These are phyloP conservation scores for Lithophane semibrunnea DNA, from an alignment of 2,888 invertebrate species.

Conservation along the genomic window DNA sequence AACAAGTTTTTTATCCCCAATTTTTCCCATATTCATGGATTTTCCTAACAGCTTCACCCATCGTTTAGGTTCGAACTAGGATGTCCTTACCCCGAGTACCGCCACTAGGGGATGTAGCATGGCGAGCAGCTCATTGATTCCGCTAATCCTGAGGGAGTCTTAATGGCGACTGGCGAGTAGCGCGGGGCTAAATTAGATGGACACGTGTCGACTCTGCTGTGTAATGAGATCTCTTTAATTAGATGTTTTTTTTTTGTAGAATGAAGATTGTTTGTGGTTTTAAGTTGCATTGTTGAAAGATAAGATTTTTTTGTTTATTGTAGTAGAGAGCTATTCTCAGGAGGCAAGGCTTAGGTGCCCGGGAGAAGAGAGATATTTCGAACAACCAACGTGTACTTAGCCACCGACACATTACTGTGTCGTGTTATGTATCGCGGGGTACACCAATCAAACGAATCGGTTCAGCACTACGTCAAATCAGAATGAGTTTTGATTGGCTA, in stretches of 20 bases:
- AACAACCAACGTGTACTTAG: neutral
- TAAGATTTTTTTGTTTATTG: neutral
- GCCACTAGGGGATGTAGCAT: slow-evolving; percentile 29
- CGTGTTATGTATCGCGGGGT: no score
- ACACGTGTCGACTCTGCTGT: slow-evolving; percentile 69
- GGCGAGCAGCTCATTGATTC: slow-evolving; percentile 79
- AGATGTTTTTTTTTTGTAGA: slow-evolving; percentile 1
- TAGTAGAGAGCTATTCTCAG: no score
- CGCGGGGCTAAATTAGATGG: slow-evolving; percentile 74
- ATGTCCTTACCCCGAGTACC: slow-evolving; percentile 12
- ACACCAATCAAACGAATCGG: no score
- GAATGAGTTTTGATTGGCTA: no score
- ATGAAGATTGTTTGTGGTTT: neutral
- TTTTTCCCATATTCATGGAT: neutral
- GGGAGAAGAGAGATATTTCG: neutral
- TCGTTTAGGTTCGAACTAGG: neutral
- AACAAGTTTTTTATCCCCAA: neutral
- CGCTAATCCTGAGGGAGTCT: slow-evolving; percentile 83
- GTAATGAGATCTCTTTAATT: slow-evolving; percentile 48
- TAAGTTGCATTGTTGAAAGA: neutral
- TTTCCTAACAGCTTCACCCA: neutral
- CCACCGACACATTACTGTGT: no score
- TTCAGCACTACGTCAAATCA: no score
- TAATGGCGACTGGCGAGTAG: slow-evolving; percentile 73
- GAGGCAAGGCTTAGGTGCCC: neutral